Evolutionary conservation across 2,113 vertebrate genomes (phyloP).

Genomic region (Saccopteryx bilineata): DNA sequence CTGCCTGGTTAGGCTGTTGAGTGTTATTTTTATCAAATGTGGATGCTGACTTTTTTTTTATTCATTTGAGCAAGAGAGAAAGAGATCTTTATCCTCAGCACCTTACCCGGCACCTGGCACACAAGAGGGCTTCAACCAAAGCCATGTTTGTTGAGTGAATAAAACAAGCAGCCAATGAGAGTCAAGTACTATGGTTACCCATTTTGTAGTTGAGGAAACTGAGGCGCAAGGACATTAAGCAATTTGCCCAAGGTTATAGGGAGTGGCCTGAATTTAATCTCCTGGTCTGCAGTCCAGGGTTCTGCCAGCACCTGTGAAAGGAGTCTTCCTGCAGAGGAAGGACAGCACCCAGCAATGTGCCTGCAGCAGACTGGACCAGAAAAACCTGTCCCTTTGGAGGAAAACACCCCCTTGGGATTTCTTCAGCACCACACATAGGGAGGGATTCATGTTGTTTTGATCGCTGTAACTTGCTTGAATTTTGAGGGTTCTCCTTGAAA

Average conservation of each 20-base stretch:
- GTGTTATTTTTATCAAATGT: too few relatives aligned
- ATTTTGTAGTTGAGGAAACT: neutral
- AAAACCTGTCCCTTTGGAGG: neutral
- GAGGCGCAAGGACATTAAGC: too few relatives aligned
- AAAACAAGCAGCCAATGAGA: neutral
- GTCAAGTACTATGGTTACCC: neutral
- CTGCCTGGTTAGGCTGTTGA: too few relatives aligned
- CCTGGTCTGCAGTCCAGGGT: neutral
- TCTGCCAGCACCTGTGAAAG: neutral
- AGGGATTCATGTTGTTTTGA: neutral
- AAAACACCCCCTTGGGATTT: neutral
- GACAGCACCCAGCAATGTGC: neutral
- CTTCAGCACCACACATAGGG: neutral
- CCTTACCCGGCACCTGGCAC: neutral
- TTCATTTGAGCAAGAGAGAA: too few relatives aligned
- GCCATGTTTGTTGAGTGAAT: neutral
- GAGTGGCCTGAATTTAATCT: neutral
- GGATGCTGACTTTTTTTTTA: too few relatives aligned
- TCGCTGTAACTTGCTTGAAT: neutral
- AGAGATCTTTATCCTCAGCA: too few relatives aligned
- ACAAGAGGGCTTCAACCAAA: too few relatives aligned
- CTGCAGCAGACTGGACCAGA: neutral
- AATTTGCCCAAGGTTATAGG: too few relatives aligned
- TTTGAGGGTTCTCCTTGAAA: slow-evolving; percentile 45
- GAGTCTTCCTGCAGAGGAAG: neutral